Evolutionary conservation across 2,797 vertebrate species (phyloP).

Genomic region (Trachops cirrhosus): DNA sequence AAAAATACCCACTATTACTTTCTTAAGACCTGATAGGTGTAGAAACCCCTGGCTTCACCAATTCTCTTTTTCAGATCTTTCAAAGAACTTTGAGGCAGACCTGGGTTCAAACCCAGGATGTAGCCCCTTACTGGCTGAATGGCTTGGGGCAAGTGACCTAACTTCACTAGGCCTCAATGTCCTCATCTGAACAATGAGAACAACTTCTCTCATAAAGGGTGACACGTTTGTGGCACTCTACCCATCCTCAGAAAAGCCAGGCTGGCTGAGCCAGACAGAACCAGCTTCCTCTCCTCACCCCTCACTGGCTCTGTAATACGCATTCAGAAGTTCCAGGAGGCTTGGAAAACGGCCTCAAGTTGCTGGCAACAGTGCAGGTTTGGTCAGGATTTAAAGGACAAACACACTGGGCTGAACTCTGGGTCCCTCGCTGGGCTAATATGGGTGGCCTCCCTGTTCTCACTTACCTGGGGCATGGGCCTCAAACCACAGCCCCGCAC

Average conservation of each 20-base stretch:
- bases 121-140: background rate
- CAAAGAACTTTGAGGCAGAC: background rate
- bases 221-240: fast-evolving
- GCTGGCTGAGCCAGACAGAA: background rate
- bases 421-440: background rate
- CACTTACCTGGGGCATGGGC: background rate
- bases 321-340: background rate
- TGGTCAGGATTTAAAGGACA: background rate
- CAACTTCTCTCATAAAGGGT: background rate
- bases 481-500: fast-evolving
- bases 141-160: background rate
- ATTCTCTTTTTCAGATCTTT: background rate
- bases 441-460: background rate
- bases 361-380: background rate
- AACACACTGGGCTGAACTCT: background rate
- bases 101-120: background rate
- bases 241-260: background rate
- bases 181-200: background rate
- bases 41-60: background rate
- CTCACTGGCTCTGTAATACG: background rate
- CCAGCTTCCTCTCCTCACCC: background rate
- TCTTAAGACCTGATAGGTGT: background rate
- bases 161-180: background rate
- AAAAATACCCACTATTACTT: background rate
- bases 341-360: background rate